Evolutionary conservation across 2,888 invertebrate genomes (phyloP).

Genomic region (Sarcophaga variegata): DNA sequence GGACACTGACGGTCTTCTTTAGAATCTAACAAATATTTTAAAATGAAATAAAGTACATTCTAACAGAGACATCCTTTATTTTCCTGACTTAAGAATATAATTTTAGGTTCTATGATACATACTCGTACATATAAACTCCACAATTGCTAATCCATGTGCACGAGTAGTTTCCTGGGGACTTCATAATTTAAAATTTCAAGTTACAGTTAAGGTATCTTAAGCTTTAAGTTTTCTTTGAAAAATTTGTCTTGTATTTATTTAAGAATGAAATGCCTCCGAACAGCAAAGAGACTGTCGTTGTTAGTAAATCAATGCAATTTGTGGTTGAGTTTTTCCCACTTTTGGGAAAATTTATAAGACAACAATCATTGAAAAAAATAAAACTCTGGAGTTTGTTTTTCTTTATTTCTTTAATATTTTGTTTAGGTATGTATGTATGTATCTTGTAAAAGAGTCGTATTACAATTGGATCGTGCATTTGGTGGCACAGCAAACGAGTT

Average conservation of each 20-base stretch:
- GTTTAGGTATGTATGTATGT: constrained; percentile 12
- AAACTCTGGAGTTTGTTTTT: constrained; percentile 10
- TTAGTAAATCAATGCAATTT: constrained; percentile 21
- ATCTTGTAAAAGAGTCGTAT: constrained; percentile 39
- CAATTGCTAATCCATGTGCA: too few relatives aligned
- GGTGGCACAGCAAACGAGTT: constrained; percentile 53
- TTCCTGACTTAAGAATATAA: too few relatives aligned
- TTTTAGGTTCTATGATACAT: too few relatives aligned
- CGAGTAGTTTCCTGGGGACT: too few relatives aligned
- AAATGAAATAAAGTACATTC: too few relatives aligned
- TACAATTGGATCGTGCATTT: constrained; percentile 37
- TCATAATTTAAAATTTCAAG: too few relatives aligned
- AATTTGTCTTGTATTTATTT: neutral
- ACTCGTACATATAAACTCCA: too few relatives aligned
- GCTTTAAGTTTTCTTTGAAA: too few relatives aligned
- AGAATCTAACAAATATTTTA: too few relatives aligned
- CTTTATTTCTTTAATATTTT: constrained; percentile 13
- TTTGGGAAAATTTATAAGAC: constrained; percentile 64
- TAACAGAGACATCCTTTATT: too few relatives aligned
- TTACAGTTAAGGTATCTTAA: too few relatives aligned
- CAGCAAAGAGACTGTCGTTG: neutral
- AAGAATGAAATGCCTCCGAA: constrained; percentile 8
- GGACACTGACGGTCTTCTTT: too few relatives aligned
- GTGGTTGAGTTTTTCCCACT: constrained; percentile 36
- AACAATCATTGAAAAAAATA: constrained; percentile 57